A percentile compares a stretch with the other conserved stretches of the same genome.
These are phyloP conservation scores for Lymantria dispar DNA, from an alignment of 2,888 invertebrate genomes.

Conservation along the genomic window DNA sequence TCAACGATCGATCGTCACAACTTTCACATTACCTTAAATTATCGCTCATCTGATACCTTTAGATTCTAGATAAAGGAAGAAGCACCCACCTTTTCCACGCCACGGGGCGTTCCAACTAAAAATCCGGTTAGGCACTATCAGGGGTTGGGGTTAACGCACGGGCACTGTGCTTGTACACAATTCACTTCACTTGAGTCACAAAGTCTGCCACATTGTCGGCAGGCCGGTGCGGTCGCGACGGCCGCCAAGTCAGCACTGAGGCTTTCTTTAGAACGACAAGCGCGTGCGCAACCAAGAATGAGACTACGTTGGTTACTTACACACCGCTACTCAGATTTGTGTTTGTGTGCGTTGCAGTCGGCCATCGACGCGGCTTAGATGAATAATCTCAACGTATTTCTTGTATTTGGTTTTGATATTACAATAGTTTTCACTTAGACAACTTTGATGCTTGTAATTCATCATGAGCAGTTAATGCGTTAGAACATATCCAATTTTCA, in stretches of 20 bases:
- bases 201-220: slow-evolving; percentile 69
- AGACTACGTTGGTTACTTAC: slow-evolving; percentile 57
- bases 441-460: not conserved
- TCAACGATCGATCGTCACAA: slow-evolving; percentile 70
- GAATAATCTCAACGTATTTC: slow-evolving; percentile 1
- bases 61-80: slow-evolving; percentile 38
- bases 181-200: slow-evolving; percentile 77
- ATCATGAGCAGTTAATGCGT: not conserved
- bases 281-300: slow-evolving; percentile 68
- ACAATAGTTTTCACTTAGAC: slow-evolving; percentile 9
- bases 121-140: slow-evolving; percentile 80
- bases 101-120: slow-evolving; percentile 66
- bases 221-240: slow-evolving; percentile 71
- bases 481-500: too few relatives aligned
- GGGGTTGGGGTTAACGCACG: slow-evolving; percentile 78
- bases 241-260: slow-evolving; percentile 78
- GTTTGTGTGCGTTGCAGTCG: slow-evolving; percentile 37
- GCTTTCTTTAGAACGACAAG: slow-evolving; percentile 72
- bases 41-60: slow-evolving; percentile 55
- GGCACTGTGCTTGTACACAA: slow-evolving; percentile 74
- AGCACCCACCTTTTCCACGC: slow-evolving; percentile 68
- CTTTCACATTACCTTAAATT: slow-evolving; percentile 81
- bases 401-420: slow-evolving; percentile 18
- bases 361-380: slow-evolving; percentile 34
- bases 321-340: slow-evolving; percentile 33